Base-by-base conservation (phyloP, 1,140 invertebrate species). In the Drosophila lacteicornis region DNA sequence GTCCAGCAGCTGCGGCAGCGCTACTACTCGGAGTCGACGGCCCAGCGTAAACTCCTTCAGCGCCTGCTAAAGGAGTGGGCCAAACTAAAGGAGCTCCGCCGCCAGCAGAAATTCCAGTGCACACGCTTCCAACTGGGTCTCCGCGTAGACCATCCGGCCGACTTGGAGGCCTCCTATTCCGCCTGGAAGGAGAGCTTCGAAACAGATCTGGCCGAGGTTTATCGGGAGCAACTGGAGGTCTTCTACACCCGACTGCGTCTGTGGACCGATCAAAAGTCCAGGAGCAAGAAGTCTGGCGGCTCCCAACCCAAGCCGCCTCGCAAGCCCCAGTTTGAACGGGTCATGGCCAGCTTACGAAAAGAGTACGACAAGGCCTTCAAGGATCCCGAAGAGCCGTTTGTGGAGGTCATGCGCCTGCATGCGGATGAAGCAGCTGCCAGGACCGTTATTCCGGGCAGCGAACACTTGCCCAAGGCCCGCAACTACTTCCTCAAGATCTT, bases 361-460 rank as follows among this genome's bases (percentile, higher is more conserved):
- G 87, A 93, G 36, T 92, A 93, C 47, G 73, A 85, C 6, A 90
- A 93, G 38, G 85, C 93, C 46, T 93, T 94, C 36, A 82, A 92
- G 69, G 91, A 93, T 30, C 93, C 94, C 0, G 94, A 93, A 36
- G 94, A 95, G 63, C 94, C 94, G 11, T 77, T 91, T 22, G 83
- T 95, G 8, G 63, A 90, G 22, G 69, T 95, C n/a, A 69, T 92
- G 30, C 79, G 58, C 25, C 75, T 71, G 51, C 74, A 83, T 30
- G 36, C 65, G 56, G 68, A 79, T 69, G 67, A 82, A 70, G 51
- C 59, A 40, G 42, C 61, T 3, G 42, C 55, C 25, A 27, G 38
- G 12, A 27, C 59, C 3, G 15, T 19, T 13, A 42, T 50, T 12
- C 43, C 73, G 40, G 13, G 33, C 27, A 38, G 11, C 9, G 70